phyloP scores from a whole-genome alignment of 2,888 invertebrate genomes.

The Cataglyphis rosenhaueri region DNA sequence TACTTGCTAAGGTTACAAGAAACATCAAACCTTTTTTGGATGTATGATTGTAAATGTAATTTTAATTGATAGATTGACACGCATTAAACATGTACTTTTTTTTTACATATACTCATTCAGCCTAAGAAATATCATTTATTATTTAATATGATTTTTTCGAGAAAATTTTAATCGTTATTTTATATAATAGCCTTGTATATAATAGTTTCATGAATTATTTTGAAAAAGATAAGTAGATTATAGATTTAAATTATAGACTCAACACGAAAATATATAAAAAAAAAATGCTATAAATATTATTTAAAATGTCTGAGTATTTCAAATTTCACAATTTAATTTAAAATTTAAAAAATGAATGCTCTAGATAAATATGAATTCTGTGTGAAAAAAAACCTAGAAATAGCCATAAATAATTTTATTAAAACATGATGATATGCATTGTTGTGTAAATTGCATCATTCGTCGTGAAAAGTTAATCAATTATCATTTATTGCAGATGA shows the following conservation, averaged over 20 bases:
- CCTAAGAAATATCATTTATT: slow-evolving; percentile 37
- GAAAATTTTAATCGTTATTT: background rate
- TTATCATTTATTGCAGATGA: background rate
- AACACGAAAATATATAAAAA: background rate
- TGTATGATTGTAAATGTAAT: background rate
- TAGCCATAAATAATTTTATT: background rate
- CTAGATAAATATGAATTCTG: background rate
- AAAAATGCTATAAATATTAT: background rate
- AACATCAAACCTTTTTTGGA: background rate
- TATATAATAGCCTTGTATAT: background rate
- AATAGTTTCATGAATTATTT: background rate
- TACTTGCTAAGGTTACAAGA: background rate
- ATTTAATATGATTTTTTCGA: background rate
- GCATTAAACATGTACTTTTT: background rate
- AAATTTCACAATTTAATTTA: background rate
- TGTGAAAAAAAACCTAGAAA: background rate
- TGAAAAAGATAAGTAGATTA: background rate
- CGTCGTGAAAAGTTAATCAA: background rate
- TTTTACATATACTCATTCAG: background rate
- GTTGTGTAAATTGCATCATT: background rate
- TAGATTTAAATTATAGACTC: background rate
- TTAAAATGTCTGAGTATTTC: background rate
- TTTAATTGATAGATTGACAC: background rate
- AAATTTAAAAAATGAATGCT: background rate
- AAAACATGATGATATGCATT: background rate